These are phyloP conservation scores for Romanogobio albipinnatus DNA, from an alignment of 2,113 vertebrate species.

Conservation along the genomic window DNA sequence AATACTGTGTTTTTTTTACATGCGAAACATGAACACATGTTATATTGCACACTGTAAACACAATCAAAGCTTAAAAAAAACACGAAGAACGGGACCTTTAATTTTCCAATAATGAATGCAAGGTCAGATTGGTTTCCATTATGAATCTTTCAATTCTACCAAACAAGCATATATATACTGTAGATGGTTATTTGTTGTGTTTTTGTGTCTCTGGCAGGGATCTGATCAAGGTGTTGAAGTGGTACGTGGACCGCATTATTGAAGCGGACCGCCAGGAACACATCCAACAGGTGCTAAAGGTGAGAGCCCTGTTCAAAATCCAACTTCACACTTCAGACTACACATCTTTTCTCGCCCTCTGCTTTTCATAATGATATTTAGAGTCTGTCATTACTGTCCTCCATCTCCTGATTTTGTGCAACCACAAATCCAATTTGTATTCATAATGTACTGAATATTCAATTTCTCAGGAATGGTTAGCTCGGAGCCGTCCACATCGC, in stretches of 20 bases:
- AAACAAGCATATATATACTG: not conserved
- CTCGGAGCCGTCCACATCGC: not conserved
- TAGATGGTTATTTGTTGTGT: not conserved
- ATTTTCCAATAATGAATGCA: not conserved
- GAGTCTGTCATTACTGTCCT: not conserved
- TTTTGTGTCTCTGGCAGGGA: slow-evolving; percentile 76
- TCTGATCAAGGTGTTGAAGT: slow-evolving; percentile 96
- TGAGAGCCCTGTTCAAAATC: slow-evolving; percentile 61
- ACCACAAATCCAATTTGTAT: not conserved
- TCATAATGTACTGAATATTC: not conserved
- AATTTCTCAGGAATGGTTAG: not conserved
- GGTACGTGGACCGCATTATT: slow-evolving; percentile 96
- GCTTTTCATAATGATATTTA: not conserved
- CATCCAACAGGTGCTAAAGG: slow-evolving; percentile 97
- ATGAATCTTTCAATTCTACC: not conserved
- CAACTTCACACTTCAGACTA: not conserved
- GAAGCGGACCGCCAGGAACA: slow-evolving; percentile 95
- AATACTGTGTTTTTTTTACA: no score
- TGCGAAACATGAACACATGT: no score
- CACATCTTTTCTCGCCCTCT: not conserved
- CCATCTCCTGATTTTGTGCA: not conserved
- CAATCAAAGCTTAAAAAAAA: no score
- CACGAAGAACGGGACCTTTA: no score
- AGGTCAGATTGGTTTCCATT: not conserved
- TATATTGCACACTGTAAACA: no score